Evolutionary conservation across 1,140 invertebrate species (phyloP).

Genomic region (Scaptodrosophila lebanonensis): DNA sequence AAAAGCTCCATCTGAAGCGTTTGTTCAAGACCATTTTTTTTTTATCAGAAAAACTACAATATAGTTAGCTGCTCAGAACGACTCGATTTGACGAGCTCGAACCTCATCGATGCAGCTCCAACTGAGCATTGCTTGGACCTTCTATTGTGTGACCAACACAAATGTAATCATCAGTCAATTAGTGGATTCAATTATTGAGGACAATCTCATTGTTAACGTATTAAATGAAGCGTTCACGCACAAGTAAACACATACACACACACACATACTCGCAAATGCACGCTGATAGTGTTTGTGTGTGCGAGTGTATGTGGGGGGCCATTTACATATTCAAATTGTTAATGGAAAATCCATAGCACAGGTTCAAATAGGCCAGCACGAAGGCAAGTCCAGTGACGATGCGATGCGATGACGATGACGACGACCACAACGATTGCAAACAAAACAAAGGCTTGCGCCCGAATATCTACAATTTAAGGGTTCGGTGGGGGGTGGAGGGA

Average conservation of each 20-base stretch:
- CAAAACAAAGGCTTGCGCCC: slow-evolving; percentile 38
- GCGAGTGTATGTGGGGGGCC: too few relatives aligned
- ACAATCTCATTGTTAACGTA: slow-evolving; percentile 76
- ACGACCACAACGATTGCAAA: too few relatives aligned
- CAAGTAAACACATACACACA: slow-evolving; percentile 53
- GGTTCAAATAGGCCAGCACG: slow-evolving; percentile 28
- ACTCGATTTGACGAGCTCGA: too few relatives aligned
- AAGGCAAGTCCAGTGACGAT: too few relatives aligned
- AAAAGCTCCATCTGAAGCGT: too few relatives aligned
- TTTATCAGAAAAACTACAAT: too few relatives aligned
- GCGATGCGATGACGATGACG: background rate
- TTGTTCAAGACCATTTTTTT: too few relatives aligned
- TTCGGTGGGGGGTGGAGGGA: background rate
- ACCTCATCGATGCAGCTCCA: too few relatives aligned
- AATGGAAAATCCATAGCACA: slow-evolving; percentile 71
- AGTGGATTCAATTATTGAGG: slow-evolving; percentile 75
- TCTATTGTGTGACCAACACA: slow-evolving; percentile 63
- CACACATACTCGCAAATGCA: slow-evolving; percentile 11
- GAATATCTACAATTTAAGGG: slow-evolving; percentile 8
- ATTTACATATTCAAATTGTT: slow-evolving; percentile 76
- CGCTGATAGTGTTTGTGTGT: too few relatives aligned
- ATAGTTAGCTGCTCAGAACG: too few relatives aligned
- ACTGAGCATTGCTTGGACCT: slow-evolving; percentile 8
- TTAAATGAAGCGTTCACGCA: slow-evolving; percentile 72
- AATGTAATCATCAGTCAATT: slow-evolving; percentile 76